These are phyloP conservation scores for Macrotrachela quadricornifera DNA, from an alignment of 1,140 invertebrate genomes.

Conservation along the genomic window DNA sequence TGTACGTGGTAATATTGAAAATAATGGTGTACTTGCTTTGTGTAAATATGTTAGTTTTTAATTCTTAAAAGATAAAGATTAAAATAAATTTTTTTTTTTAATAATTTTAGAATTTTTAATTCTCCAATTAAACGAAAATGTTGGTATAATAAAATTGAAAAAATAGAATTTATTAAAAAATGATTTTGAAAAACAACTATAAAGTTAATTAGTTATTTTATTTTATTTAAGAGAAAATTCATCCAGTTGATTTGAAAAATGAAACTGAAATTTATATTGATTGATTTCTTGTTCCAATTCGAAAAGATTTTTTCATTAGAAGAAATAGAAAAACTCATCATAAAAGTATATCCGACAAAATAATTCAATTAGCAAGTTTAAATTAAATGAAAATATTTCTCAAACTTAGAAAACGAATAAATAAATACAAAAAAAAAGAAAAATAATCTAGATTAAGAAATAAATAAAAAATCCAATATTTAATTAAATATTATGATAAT, in stretches of 20 bases:
- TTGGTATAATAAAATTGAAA: conserved; percentile 50
- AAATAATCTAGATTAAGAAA: too few species aligned
- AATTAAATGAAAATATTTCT: too few species aligned
- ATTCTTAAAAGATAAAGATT: conserved; percentile 33
- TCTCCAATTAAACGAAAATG: conserved; percentile 31
- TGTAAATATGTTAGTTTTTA: conserved; percentile 77
- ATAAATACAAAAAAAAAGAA: too few species aligned
- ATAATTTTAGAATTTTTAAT: conserved; percentile 14
- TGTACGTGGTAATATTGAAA: conserved; percentile 78
- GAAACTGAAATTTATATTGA: conserved; percentile 65
- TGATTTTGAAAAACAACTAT: conserved; percentile 28
- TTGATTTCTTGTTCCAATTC: conserved; percentile 61
- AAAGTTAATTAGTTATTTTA: not conserved
- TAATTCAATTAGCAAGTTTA: too few species aligned
- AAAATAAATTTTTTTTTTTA: too few species aligned
- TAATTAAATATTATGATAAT: too few species aligned
- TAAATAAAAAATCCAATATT: too few species aligned
- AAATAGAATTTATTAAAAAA: conserved; percentile 53
- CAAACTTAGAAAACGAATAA: too few species aligned
- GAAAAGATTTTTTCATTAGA: conserved; percentile 46
- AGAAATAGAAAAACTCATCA: too few species aligned
- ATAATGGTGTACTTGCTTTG: conserved; percentile 89
- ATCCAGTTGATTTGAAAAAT: conserved; percentile 76
- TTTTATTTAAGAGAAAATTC: conserved; percentile 41
- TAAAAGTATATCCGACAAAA: too few species aligned